Base-by-base conservation (phyloP, 2,888 invertebrate genomes). In the Thymelicus acteon region DNA sequence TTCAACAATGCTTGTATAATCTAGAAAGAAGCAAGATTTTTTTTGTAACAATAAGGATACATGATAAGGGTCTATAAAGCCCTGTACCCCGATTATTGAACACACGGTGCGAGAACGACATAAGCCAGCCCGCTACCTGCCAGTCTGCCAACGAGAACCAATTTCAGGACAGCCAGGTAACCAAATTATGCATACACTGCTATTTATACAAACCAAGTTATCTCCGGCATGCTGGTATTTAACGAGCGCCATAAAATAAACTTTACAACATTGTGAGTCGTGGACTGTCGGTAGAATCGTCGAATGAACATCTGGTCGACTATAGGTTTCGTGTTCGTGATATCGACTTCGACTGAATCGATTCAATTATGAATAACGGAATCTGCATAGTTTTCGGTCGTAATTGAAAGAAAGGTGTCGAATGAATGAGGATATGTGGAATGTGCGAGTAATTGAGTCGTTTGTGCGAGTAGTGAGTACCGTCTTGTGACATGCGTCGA, bases 91-190 rank as follows among this genome's bases (percentile, higher is more conserved):
- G 48, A 37, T 57, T 67, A 64, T 67, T 60, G 61, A 64, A 68
- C 61, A 44, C 47, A 52, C 65, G 69, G 79, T 74, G 78, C 78
- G 84, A 81, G n/a, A 83, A 85, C 85, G 83, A 88, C 24, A 19
- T 85, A 87, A 86, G 85, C 83, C 84, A 83, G 82, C 82, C 83
- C 81, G 81, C 89, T 91, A 89, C 91, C 91, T 90, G 91, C 87
- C 80, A 80, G 78, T 81, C 80, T 48, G 65, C 82, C 84, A 80
- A 83, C 85, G 80, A 81, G 79, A 79, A 77, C 79, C 78, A 84
- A 88, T 87, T 90, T 87, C 86, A 85, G 78, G 79, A 76, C 80
- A 77, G 80, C 78, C 91, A 92, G 91, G 92, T 92, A 91, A 85
- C 83, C 79, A 84, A 80, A 84, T 85, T 83, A 83, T 85, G 79